Base-by-base conservation (phyloP, 2,888 invertebrate genomes). In the Rhingia rostrata region DNA sequence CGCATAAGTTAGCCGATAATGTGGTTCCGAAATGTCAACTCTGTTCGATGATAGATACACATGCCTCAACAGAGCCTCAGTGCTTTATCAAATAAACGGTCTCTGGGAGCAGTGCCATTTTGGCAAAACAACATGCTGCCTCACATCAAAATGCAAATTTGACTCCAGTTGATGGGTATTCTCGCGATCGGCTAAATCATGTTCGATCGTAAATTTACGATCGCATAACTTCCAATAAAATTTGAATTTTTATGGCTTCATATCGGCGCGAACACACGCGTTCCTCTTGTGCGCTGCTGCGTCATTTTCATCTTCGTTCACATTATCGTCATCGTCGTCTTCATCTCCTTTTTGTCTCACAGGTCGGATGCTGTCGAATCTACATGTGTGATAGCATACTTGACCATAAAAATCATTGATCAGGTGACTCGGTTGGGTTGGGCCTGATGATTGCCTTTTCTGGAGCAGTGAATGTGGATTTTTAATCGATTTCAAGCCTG, bases 161-260 rank as follows among this genome's bases (percentile, higher is more conserved):
- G 4, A 12, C 14, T 51, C 37, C 63, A 22, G 47, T 63, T 49
- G 74, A 80, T 80, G 80, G 56, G 35, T 35, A 54, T 67, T 63
- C 54, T 22, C 35, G 58, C 73, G 79, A 84, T 32, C 84, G 54
- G 66, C 70, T 84, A 84, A 84, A 84, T 84, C 84, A 84, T 84
- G 80, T 80, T 80, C 70, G 69, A 70, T 37, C 64, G 56, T 74
- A 69, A 84, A 84, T 84, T 84, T 84, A 84, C 84, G 84, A 84
- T 84, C 84, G 32, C 84, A 84, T 84, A 84, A 84, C 74, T 84
- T 80, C 60, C 80, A 80, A 84, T 84, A 80, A 80, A 84, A 84
- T 84, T 74, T 60, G 84, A 84, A 84, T 80, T 84, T 84, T 80
- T 80, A 84, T 84, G 80, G 56, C 80, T 84, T 84, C 64, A 84